Conservation (phyloP, 2,797 vertebrate genomes). For the Xiphophorus birchmanni region DNA sequence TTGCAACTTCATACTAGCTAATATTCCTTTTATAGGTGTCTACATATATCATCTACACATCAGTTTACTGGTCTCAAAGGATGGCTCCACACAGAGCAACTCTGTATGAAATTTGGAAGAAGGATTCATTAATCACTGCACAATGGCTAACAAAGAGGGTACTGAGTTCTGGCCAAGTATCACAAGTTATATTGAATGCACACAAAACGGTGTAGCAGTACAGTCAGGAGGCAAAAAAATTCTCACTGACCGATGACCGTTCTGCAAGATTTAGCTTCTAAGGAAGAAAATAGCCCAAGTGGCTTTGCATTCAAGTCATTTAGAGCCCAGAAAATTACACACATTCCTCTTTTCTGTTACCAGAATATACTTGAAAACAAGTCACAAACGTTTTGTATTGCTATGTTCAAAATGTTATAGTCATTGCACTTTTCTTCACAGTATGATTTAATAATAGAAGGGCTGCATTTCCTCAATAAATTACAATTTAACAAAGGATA, state of each 20-base stretch:
- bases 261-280: constrained; percentile 44
- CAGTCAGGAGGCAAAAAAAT: constrained; percentile 43
- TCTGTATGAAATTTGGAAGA: constrained; percentile 65
- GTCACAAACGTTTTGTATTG: constrained; percentile 22
- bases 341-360: constrained; percentile 75
- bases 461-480: not conserved
- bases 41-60: constrained; percentile 15
- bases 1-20: constrained; percentile 6
- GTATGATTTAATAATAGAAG: not conserved
- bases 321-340: constrained; percentile 78
- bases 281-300: constrained; percentile 48
- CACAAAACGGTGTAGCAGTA: constrained; percentile 53
- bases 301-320: constrained; percentile 60
- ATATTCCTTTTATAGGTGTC: constrained; percentile 11
- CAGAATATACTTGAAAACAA: constrained; percentile 67
- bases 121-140: constrained; percentile 62
- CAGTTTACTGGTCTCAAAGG: constrained; percentile 47
- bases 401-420: not conserved
- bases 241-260: constrained; percentile 55
- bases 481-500: not conserved
- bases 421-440: constrained; percentile 2
- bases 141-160: constrained; percentile 62
- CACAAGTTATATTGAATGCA: constrained; percentile 63
- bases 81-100: constrained; percentile 59
- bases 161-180: constrained; percentile 63